A percentile compares a stretch with the other conserved stretches of the same genome.
Conservation (phyloP, 1,140 invertebrate genomes). For the Eriosoma lanigerum region DNA sequence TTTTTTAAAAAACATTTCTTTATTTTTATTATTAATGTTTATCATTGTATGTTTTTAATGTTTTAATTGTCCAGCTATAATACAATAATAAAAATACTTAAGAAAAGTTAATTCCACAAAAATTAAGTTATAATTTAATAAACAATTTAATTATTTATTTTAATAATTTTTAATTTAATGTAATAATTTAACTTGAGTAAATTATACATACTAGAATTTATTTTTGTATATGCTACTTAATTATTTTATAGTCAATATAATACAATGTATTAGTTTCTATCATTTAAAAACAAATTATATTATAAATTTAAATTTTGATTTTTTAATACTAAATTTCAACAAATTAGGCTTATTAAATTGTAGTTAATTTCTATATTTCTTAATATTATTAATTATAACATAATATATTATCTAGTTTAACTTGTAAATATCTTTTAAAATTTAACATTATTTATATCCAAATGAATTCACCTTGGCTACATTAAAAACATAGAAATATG, state of each 20-base stretch:
- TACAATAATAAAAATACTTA: not conserved
- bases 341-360: no score
- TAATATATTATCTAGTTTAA: no score
- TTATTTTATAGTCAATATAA: not conserved
- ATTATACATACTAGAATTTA: not conserved
- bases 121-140: not conserved
- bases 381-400: no score
- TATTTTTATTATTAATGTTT: not conserved
- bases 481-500: no score
- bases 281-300: not conserved
- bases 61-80: constrained; percentile 18
- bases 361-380: no score
- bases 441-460: no score
- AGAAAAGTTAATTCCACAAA: not conserved
- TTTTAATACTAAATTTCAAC: no score
- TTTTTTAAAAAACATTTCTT: not conserved
- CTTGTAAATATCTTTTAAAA: no score
- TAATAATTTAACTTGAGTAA: not conserved
- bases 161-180: not conserved
- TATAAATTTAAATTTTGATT: not conserved
- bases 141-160: not conserved
- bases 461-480: no score
- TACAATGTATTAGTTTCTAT: not conserved
- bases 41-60: not conserved
- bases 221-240: not conserved